Evolutionary conservation across 2,113 vertebrate species (phyloP).

Genomic region (Zapornia atra): DNA sequence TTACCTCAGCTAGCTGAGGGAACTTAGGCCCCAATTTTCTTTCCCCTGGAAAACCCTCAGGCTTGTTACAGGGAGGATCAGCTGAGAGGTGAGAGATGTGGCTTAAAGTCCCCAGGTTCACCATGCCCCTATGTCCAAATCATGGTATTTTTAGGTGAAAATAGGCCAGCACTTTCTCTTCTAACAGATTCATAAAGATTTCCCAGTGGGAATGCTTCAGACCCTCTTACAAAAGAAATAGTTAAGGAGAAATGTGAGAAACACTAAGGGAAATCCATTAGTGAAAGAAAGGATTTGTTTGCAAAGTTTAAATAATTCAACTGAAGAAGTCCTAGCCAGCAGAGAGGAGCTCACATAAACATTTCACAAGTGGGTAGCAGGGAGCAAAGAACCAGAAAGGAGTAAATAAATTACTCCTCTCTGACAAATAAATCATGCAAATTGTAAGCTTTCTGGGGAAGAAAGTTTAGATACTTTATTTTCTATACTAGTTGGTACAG

Average conservation of each 20-base stretch:
- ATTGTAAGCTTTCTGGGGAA: neutral
- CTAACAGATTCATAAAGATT: neutral
- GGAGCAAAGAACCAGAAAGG: conserved; percentile 16
- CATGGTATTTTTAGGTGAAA: neutral
- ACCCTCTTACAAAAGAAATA: neutral
- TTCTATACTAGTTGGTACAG: neutral
- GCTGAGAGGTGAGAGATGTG: neutral
- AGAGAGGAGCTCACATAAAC: neutral
- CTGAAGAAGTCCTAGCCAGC: neutral
- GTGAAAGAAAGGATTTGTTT: conserved; percentile 14
- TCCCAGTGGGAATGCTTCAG: neutral
- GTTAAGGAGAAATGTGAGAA: conserved; percentile 6
- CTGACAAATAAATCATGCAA: neutral
- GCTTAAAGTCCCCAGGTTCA: neutral
- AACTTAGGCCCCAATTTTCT: neutral
- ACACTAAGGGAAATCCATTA: conserved; percentile 5
- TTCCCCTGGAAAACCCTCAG: neutral
- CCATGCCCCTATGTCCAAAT: neutral
- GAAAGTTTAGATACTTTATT: neutral
- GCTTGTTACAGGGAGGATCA: neutral
- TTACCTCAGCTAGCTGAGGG: neutral
- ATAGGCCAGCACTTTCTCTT: neutral
- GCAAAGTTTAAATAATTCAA: neutral
- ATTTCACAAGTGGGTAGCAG: conserved; percentile 21
- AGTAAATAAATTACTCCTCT: conserved; percentile 11